Evolutionary conservation across 1,140 invertebrate species (phyloP), one percentile per base, ranked within the genome.

Genomic region (Drosophila littoralis): DNA sequence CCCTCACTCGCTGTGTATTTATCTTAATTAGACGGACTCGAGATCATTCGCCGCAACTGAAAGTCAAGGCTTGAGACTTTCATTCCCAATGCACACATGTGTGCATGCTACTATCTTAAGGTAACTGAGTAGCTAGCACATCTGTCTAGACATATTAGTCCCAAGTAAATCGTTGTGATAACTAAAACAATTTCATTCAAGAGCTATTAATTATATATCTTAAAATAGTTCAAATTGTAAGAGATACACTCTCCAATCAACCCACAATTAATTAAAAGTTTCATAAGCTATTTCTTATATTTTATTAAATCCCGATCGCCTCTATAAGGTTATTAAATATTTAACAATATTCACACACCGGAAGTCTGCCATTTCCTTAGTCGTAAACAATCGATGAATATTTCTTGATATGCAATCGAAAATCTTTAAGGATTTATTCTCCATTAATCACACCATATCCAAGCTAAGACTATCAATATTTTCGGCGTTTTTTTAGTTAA

Each of bases 11-110:
- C 22, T 28, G 22, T 77, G 75, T 67, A 79, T 85, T 86, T 82
- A 88, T 85, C 82, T 85, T 88, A 85, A 85, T 85, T 85, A 88
- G 83, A 52, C 70, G 50, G 50, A 72, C 70, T 52, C 32, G 17
- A 33, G 55, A 45, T 65, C 76, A 61, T 17, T 38, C 46, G 52
- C 33, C 15, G 40, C 33, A 55, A 33, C 9, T 54, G 35, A 8
- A 50, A 28, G 22, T 28, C 22, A 28, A 28, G 22, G 22, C 22
- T 28, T 28, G 22, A 28, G 22, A 28, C 3, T 28, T 28, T 28
- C 22, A 28, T 3, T 28, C 22, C 22, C 22, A 28, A 28, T 28
- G 22, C 22, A 28, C 22, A 22, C 22, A 22, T 22, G 22, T 22
- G 22, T 22, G 22, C 22, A 22, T 28, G 22, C 22, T 0, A 28